Conservation (phyloP, 2,888 invertebrate genomes). For the Aphodius sticticus region DNA sequence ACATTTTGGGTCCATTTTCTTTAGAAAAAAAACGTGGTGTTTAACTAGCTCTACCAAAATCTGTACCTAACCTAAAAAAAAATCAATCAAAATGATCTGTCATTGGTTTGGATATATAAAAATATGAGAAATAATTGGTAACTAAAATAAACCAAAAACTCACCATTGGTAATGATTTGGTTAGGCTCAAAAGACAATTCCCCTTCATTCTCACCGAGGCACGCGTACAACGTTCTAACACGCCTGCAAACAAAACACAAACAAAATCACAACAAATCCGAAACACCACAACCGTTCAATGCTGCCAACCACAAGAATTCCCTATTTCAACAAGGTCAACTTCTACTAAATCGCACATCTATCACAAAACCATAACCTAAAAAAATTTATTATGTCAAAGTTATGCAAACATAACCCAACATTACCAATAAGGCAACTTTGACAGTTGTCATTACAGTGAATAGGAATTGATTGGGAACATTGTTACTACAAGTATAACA, state of each 20-base stretch:
- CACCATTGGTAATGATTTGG: slow-evolving; percentile 97
- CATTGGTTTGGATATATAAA: slow-evolving; percentile 7
- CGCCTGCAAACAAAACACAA: slow-evolving; percentile 63
- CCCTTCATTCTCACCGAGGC: slow-evolving; percentile 95
- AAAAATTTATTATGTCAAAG: too few relatives aligned
- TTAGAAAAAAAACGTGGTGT: too few relatives aligned
- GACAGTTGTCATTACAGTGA: too few relatives aligned
- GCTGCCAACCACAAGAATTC: background rate
- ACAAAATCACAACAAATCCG: slow-evolving; percentile 27
- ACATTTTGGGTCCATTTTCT: too few relatives aligned
- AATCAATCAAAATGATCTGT: too few relatives aligned
- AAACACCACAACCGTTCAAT: background rate
- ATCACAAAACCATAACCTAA: too few relatives aligned
- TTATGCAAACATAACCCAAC: too few relatives aligned
- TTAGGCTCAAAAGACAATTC: slow-evolving; percentile 98
- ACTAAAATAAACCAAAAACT: slow-evolving; percentile 48
- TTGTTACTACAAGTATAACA: slow-evolving; percentile 1
- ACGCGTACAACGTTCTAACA: slow-evolving; percentile 94
- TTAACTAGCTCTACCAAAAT: too few relatives aligned
- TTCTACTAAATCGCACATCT: too few relatives aligned
- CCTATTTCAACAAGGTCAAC: background rate
- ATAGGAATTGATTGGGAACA: background rate
- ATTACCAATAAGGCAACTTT: too few relatives aligned
- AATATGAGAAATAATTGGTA: slow-evolving; percentile 10
- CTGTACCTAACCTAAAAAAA: too few relatives aligned